phyloP scores from a whole-genome alignment of 30 jellyfish, hydroid and myxozoan species.

The Chrysaora quinquecirrha region DNA sequence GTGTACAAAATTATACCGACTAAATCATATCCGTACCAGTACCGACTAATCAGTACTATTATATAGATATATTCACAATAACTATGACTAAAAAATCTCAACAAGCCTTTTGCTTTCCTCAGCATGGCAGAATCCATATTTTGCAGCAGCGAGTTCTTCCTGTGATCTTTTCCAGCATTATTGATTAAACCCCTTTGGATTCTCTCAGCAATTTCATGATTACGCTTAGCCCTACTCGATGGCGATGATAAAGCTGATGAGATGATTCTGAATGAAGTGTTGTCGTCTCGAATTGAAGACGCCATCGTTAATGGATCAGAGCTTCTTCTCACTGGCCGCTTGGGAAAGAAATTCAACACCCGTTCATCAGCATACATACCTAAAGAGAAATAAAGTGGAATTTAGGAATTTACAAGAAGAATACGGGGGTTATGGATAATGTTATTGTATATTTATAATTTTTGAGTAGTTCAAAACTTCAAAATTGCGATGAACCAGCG shows the following conservation, averaged over 20 bases:
- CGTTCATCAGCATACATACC: neutral
- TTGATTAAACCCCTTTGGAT: neutral
- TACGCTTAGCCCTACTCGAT: neutral
- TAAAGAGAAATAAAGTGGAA: neutral
- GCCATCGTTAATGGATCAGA: constrained; percentile 33
- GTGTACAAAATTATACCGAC: too few relatives aligned
- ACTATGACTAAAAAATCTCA: too few relatives aligned
- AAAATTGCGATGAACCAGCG: too few relatives aligned
- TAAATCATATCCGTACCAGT: too few relatives aligned
- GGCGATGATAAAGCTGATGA: constrained; percentile 23
- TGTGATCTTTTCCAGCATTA: neutral
- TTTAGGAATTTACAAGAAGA: neutral
- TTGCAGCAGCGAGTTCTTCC: too few relatives aligned
- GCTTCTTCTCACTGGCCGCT: constrained; percentile 2
- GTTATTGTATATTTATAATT: too few relatives aligned
- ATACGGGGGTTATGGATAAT: too few relatives aligned
- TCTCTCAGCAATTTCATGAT: neutral
- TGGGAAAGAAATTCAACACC: too few relatives aligned
- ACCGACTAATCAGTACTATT: too few relatives aligned
- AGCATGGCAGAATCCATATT: neutral
- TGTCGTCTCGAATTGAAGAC: constrained; percentile 31
- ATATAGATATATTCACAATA: too few relatives aligned
- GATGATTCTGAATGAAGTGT: constrained; percentile 16
- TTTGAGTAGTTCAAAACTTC: too few relatives aligned
- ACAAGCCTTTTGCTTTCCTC: neutral